A percentile compares a stretch with the other conserved stretches of the same genome.
phyloP scores from a whole-genome alignment of 2,888 invertebrate species.

The Acleris literana region DNA sequence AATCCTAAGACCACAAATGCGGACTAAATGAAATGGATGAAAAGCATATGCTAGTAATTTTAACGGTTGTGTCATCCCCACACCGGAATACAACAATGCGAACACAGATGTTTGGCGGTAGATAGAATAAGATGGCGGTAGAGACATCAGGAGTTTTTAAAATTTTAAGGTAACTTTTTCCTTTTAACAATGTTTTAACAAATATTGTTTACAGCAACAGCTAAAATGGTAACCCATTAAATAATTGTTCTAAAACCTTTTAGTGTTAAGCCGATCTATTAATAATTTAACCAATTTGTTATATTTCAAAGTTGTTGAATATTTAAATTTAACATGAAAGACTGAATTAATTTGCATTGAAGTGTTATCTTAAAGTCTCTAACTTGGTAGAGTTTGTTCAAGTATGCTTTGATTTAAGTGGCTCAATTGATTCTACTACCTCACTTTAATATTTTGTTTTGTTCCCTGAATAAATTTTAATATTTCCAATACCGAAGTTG shows the following conservation, averaged over 20 bases:
- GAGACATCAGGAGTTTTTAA: no score
- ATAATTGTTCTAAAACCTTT: conserved; percentile 1
- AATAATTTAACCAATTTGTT: conserved; percentile 35
- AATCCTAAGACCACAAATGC: no score
- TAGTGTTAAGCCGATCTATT: conserved; percentile 18
- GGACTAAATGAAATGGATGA: no score
- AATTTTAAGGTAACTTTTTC: no score
- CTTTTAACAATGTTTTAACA: no score
- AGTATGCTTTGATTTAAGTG: conserved; percentile 37
- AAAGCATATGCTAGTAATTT: no score
- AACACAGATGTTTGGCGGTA: no score
- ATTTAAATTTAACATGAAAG: conserved; percentile 37
- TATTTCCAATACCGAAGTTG: conserved; percentile 36
- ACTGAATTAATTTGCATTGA: conserved; percentile 41
- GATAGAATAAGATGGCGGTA: no score
- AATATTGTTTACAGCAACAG: not conserved
- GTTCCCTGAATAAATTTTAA: conserved; percentile 36
- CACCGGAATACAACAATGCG: no score
- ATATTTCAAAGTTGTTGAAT: conserved; percentile 38
- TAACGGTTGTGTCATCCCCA: no score
- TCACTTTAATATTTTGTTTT: conserved; percentile 35
- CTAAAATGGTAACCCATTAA: no score
- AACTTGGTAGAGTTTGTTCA: conserved; percentile 36
- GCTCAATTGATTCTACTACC: conserved; percentile 34
- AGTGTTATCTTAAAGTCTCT: conserved; percentile 38